These are phyloP conservation scores for Unio pictorum DNA, from an alignment of 2,888 invertebrate species.

Conservation along the genomic window DNA sequence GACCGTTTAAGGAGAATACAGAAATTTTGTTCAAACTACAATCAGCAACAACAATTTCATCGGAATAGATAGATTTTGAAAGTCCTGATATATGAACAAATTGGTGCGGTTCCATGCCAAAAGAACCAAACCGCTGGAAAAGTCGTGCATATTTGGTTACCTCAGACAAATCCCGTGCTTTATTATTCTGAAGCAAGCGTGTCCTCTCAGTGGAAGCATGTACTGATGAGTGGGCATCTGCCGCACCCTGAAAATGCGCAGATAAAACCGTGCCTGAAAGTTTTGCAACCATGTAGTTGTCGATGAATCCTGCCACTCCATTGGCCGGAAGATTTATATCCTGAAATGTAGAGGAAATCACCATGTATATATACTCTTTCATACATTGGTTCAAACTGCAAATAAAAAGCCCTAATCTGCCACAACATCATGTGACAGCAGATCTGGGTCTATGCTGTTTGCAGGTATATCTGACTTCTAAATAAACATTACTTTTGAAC, in stretches of 20 bases:
- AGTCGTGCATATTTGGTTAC: slow-evolving; percentile 1
- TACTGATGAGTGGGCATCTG: background rate
- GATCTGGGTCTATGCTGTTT: no score
- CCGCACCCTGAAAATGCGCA: no score
- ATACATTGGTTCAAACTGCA: no score
- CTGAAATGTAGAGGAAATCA: slow-evolving; percentile 22
- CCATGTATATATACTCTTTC: background rate
- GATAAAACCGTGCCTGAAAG: slow-evolving; percentile 32
- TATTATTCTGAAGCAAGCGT: slow-evolving; percentile 14
- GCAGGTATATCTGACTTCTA: no score
- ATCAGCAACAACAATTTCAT: slow-evolving; percentile 43
- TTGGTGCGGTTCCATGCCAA: slow-evolving; percentile 35
- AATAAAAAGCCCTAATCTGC: no score
- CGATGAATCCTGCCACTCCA: slow-evolving; percentile 50
- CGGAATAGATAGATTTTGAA: slow-evolving; percentile 32
- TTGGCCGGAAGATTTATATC: slow-evolving; percentile 38
- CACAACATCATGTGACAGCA: no score
- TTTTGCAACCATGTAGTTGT: slow-evolving; percentile 48
- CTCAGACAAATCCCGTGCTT: background rate
- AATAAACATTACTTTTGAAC: no score
- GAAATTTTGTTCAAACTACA: slow-evolving; percentile 42
- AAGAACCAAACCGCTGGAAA: slow-evolving; percentile 35
- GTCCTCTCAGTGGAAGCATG: slow-evolving; percentile 11
- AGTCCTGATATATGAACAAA: slow-evolving; percentile 43
- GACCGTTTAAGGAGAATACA: slow-evolving; percentile 38